A percentile compares a stretch with the other conserved stretches of the same genome.
These are phyloP conservation scores for Graphium colonna DNA, from an alignment of 2,888 invertebrate species.

Conservation along the genomic window DNA sequence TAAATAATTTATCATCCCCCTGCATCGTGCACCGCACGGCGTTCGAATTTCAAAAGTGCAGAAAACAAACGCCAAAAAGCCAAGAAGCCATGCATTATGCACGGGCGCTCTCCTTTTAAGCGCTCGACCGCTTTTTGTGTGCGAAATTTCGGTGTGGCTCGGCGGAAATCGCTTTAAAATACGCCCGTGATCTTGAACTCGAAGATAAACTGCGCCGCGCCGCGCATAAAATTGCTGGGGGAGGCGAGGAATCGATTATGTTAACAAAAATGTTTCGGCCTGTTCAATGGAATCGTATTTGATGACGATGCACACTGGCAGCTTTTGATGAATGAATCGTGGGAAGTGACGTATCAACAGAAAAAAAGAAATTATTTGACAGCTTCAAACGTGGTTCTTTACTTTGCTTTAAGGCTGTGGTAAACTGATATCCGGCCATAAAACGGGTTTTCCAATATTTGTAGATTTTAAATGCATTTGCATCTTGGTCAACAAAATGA, in stretches of 20 bases:
- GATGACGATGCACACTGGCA: background rate
- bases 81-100: conserved; percentile 15
- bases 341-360: background rate
- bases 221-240: conserved; percentile 19
- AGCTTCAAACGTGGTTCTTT: background rate
- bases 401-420: background rate
- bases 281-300: conserved; percentile 20
- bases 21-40: conserved; percentile 14
- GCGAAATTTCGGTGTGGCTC: conserved; percentile 28
- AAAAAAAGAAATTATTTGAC: conserved; percentile 11
- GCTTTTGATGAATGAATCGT: conserved; percentile 9
- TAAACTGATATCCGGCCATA: too few relatives aligned
- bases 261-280: conserved; percentile 9
- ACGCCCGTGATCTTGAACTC: conserved; percentile 35
- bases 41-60: conserved; percentile 16
- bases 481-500: background rate
- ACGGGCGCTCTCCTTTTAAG: conserved; percentile 8
- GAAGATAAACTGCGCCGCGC: too few relatives aligned
- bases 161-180: conserved; percentile 34
- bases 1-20: conserved; percentile 20
- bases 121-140: conserved; percentile 28
- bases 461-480: background rate
- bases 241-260: conserved; percentile 6
- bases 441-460: too few relatives aligned
- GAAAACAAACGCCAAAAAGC: conserved; percentile 14